A percentile compares a stretch with the other conserved stretches of the same genome.
phyloP scores from a whole-genome alignment of 2,888 invertebrate genomes.

The Lacanobia oleracea region DNA sequence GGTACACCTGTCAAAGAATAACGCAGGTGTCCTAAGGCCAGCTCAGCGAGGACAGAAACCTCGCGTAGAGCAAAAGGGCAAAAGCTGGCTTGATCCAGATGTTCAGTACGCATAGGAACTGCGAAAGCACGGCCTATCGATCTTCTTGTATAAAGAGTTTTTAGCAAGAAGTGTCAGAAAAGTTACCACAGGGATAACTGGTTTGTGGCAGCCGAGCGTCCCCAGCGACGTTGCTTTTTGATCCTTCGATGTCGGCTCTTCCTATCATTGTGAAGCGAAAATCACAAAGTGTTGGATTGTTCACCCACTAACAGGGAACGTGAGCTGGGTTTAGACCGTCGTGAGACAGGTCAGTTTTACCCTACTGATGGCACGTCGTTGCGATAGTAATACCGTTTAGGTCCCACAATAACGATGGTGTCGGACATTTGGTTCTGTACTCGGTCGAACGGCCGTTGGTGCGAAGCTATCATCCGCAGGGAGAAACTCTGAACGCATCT shows the following conservation, averaged over 20 bases:
- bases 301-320: conserved; percentile 92
- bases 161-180: conserved; percentile 93
- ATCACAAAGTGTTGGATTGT: conserved; percentile 93
- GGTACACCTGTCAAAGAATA: conserved; percentile 92
- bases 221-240: conserved; percentile 93
- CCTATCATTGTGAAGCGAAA: conserved; percentile 94
- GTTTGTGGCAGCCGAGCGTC: conserved; percentile 92
- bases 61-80: conserved; percentile 93
- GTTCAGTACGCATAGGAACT: conserved; percentile 92
- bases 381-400: conserved; percentile 90
- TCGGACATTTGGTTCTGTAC: conserved; percentile 91
- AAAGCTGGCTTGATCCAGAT: conserved; percentile 92
- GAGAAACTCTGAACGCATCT: conserved; percentile 89
- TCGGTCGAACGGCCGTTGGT: conserved; percentile 91
- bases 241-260: conserved; percentile 94
- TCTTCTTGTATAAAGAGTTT: conserved; percentile 91
- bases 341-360: conserved; percentile 92
- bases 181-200: conserved; percentile 94
- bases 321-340: conserved; percentile 93
- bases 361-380: conserved; percentile 90
- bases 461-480: conserved; percentile 89
- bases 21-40: conserved; percentile 92
- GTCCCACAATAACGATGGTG: conserved; percentile 91
- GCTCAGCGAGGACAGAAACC: conserved; percentile 93
- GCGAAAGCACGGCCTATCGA: conserved; percentile 93